Percentiles rank a stretch among this genome's conserved stretches.
Conservation (phyloP, 2,113 vertebrate species). For the Rhabdornis inornatus region DNA sequence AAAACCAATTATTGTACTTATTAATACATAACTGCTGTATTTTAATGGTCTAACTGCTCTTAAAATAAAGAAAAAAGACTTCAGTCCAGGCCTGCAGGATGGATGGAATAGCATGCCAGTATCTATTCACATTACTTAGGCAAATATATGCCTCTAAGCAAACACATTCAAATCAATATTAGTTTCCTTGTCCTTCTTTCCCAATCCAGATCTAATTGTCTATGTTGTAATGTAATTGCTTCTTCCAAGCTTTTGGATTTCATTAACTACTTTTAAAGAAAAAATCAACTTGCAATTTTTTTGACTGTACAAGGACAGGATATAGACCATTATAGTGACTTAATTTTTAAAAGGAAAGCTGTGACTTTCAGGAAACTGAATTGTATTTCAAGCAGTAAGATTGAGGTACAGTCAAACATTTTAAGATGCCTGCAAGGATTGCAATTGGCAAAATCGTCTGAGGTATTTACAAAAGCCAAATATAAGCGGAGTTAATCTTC, state of each 20-base stretch:
- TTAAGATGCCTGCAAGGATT: background rate
- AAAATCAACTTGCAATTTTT: background rate
- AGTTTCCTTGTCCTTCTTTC: background rate
- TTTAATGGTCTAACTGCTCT: background rate
- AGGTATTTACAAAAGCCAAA: background rate
- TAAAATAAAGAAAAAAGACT: background rate
- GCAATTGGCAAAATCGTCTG: background rate
- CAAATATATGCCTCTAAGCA: background rate
- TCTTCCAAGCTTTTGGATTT: constrained; percentile 21
- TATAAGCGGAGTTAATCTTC: background rate
- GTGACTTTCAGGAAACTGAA: background rate
- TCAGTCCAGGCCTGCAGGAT: background rate
- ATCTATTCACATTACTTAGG: background rate
- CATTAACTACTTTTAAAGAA: constrained; percentile 20
- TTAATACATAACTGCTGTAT: background rate
- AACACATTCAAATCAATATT: background rate
- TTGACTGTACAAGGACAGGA: background rate
- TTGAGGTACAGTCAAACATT: background rate
- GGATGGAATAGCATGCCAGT: background rate
- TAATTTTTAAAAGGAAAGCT: background rate
- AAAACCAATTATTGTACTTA: background rate
- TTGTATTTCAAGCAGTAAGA: background rate
- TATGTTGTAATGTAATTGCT: background rate
- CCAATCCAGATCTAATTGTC: constrained; percentile 6
- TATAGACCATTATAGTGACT: background rate